phyloP scores from a whole-genome alignment of 2,797 vertebrate genomes.

The Hipposideros larvatus region DNA sequence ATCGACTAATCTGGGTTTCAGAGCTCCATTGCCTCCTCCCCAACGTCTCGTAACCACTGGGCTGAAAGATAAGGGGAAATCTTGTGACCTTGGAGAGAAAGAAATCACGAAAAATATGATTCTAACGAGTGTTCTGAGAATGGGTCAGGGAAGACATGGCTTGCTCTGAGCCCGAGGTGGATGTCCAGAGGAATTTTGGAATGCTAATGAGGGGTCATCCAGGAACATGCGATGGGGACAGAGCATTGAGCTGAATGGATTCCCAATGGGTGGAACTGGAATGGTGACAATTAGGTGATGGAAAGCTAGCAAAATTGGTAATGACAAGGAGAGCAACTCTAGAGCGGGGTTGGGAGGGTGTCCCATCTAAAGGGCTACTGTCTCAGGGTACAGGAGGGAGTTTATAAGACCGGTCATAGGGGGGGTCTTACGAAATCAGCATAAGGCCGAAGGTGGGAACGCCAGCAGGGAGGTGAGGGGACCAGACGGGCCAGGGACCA shows the following conservation, averaged over 20 bases:
- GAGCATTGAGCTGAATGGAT: neutral
- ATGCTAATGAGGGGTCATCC: conserved; percentile 44
- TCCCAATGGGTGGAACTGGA: conserved; percentile 47
- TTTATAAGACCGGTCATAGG: neutral
- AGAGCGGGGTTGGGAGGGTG: neutral
- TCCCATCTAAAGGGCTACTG: neutral
- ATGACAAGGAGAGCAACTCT: neutral
- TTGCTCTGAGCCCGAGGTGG: neutral
- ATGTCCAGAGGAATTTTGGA: neutral
- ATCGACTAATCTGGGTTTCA: neutral
- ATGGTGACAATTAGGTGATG: conserved; percentile 40
- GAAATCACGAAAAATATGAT: conserved; percentile 1
- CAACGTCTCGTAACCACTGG: neutral
- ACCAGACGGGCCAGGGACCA: neutral
- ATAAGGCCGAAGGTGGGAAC: neutral
- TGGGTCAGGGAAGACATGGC: neutral
- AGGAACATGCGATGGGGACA: conserved; percentile 34
- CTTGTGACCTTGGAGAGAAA: conserved; percentile 70
- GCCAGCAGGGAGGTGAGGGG: neutral
- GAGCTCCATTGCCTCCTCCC: neutral
- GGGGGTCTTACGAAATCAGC: neutral
- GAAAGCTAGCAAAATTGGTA: neutral
- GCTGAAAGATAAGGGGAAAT: conserved; percentile 24
- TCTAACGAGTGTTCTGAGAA: neutral
- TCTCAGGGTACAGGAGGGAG: neutral